Evolutionary conservation across 2,888 invertebrate genomes (phyloP), one percentile per base, ranked within the genome.

Genomic region (Keiferia lycopersicella): DNA sequence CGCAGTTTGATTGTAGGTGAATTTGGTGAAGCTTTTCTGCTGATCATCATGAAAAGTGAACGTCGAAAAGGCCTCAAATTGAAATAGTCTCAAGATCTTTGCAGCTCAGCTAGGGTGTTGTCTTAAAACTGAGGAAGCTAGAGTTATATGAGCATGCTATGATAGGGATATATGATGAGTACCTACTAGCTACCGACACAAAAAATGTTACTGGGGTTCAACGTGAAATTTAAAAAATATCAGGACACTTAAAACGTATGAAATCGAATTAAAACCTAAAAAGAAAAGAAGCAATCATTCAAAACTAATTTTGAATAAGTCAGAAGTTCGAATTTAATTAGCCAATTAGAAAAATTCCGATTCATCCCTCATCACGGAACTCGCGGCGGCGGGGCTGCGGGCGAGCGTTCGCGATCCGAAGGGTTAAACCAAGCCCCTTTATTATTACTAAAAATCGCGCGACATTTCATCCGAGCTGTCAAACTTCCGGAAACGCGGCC

Each of bases 381-480:
- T 34, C 56, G 26, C 16, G 2, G 16, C 26, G 30, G n/a, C 56
- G 16, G 66, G n/a, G 30, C 26, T 26, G 30, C 34, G 56, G 30
- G 50, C 20, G n/a, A 12, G 62, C 10, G 65, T 61, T 59, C 68
- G 48, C 71, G 68, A 71, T 71, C 68, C 75, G 67, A 73, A 71
- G 74, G 73, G 75, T 70, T 66, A 68, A 67, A 68, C 69, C 71
- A 53, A 20, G 71, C 71, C 76, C 74, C 80, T 80, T 80, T 82
- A 86, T 88, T 85, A 89, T 90, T 88, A 87, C 82, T 84, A 90
- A 90, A 90, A 90, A 90, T 89, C 83, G 83, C 77, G 83, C 85
- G 88, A 88, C 88, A 89, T 88, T 90, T 87, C 87, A 86, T 87
- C 83, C 79, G 79, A 78, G 77, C 88, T 88, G 89, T 87, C 89